Conservation (phyloP, 2,797 vertebrate genomes). For the Buphagus erythrorhynchus region DNA sequence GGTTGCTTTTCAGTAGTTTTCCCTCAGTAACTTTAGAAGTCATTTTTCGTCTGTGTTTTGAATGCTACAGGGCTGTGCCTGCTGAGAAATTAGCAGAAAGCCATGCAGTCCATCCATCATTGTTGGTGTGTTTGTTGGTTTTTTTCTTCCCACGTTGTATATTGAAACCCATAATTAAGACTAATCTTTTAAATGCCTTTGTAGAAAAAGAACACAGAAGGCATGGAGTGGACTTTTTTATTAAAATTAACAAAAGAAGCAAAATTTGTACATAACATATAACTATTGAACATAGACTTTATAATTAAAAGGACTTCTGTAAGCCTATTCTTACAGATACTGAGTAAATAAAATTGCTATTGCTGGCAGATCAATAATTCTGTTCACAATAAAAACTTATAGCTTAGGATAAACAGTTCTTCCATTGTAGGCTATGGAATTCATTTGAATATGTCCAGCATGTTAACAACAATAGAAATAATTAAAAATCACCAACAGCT, state of each 20-base stretch:
- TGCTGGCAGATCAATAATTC: not conserved
- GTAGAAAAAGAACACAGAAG: conserved; percentile 29
- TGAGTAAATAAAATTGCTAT: not conserved
- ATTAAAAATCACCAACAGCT: not conserved
- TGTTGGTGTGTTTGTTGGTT: not conserved
- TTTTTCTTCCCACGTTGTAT: not conserved
- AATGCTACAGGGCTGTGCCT: not conserved
- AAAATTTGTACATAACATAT: not conserved
- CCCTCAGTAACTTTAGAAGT: not conserved
- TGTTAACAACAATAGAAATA: not conserved
- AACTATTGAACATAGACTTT: conserved; percentile 2
- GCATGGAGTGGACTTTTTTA: conserved; percentile 31
- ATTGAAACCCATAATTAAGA: conserved; percentile 46
- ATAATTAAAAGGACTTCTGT: conserved; percentile 16
- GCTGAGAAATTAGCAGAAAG: conserved; percentile 38
- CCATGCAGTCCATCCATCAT: conserved; percentile 5
- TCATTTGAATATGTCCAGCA: not conserved
- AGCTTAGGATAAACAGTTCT: conserved; percentile 5
- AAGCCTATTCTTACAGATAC: not conserved
- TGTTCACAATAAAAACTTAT: not conserved
- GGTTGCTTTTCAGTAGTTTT: not conserved
- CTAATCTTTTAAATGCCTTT: conserved; percentile 50
- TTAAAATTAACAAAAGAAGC: conserved; percentile 61
- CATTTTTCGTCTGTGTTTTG: not conserved
- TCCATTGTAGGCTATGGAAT: not conserved